phyloP scores from a whole-genome alignment of 2,113 vertebrate genomes.

The Carollia perspicillata region DNA sequence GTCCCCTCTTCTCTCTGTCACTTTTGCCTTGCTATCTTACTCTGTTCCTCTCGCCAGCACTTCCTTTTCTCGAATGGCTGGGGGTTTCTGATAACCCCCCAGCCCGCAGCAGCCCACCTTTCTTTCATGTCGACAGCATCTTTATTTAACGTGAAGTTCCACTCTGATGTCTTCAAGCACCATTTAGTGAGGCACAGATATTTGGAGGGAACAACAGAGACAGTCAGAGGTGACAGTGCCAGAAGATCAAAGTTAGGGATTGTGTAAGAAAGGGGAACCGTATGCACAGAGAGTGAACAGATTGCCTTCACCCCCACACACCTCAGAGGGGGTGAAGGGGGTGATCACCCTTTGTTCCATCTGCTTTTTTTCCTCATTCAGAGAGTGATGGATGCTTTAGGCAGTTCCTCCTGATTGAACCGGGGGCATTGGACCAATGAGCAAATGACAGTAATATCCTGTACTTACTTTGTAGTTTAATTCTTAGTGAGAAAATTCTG shows the following conservation, averaged over 20 bases:
- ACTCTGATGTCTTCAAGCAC: neutral
- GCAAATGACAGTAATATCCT: neutral
- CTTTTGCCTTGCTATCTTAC: accelerated
- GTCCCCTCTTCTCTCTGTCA: neutral
- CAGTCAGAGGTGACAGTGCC: neutral
- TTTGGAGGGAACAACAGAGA: neutral
- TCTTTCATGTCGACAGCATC: too few species aligned
- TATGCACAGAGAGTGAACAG: neutral
- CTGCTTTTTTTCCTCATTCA: too few species aligned
- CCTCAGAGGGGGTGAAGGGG: too few species aligned
- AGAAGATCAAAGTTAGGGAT: neutral
- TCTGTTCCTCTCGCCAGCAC: neutral
- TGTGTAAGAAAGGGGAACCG: neutral
- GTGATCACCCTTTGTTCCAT: too few species aligned
- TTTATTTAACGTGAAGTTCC: neutral
- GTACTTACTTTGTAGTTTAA: neutral
- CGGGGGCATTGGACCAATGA: neutral
- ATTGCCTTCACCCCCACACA: accelerated
- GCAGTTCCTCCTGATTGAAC: accelerated
- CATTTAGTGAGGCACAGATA: accelerated
- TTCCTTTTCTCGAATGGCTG: neutral
- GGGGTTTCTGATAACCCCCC: neutral
- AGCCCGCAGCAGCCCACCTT: neutral
- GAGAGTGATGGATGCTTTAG: neutral
- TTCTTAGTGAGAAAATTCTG: neutral